These are phyloP conservation scores for Opisthograptis luteolata DNA, from an alignment of 2,888 invertebrate species.

Conservation along the genomic window DNA sequence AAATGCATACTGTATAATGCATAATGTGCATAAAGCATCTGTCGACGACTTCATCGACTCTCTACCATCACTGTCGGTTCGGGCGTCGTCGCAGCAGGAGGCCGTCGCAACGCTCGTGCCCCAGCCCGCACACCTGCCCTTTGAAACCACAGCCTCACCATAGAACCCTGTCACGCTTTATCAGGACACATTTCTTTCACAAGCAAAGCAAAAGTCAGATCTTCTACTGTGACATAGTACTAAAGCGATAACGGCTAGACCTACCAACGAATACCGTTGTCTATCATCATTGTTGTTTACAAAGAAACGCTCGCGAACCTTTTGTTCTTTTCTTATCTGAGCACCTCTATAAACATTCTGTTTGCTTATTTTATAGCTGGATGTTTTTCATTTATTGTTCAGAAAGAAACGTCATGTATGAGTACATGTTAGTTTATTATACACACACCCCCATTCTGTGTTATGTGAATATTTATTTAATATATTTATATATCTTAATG, in stretches of 20 bases:
- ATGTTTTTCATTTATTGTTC: slow-evolving; percentile 7
- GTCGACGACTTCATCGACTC: slow-evolving; percentile 4
- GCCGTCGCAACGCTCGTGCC: slow-evolving; percentile 39
- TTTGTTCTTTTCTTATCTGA: slow-evolving; percentile 3
- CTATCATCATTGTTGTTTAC: slow-evolving; percentile 16
- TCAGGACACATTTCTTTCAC: not conserved
- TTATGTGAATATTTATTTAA: no score
- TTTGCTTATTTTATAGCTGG: slow-evolving; percentile 15
- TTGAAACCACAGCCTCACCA: not conserved
- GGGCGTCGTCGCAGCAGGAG: slow-evolving; percentile 45
- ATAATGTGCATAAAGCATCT: no score
- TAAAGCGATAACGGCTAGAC: not conserved
- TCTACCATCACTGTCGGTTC: not conserved
- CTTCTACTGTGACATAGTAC: not conserved
- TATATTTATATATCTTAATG: no score
- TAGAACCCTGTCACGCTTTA: not conserved
- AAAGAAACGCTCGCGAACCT: slow-evolving; percentile 14
- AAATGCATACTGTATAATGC: no score
- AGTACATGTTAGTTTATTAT: no score
- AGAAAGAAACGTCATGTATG: slow-evolving; percentile 2
- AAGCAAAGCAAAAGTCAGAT: not conserved
- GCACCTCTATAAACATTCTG: slow-evolving; percentile 21
- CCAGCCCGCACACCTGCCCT: slow-evolving; percentile 26
- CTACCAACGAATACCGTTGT: slow-evolving; percentile 1
- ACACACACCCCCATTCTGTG: no score